These are phyloP conservation scores for Clusia tigrina DNA, from an alignment of 2,888 invertebrate species.

Conservation along the genomic window DNA sequence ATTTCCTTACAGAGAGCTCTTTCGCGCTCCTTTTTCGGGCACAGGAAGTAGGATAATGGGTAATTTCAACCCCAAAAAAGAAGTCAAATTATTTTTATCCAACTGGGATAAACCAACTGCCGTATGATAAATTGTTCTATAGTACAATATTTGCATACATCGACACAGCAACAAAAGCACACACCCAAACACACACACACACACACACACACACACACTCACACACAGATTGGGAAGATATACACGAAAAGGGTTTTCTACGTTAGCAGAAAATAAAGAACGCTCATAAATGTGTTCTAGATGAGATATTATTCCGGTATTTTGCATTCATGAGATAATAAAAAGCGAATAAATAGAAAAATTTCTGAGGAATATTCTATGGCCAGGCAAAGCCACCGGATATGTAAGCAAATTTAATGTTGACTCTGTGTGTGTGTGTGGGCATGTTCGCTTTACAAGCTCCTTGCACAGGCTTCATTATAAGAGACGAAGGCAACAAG, in stretches of 20 bases:
- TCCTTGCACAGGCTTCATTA: too few species aligned
- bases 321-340: conserved; percentile 57
- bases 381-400: not conserved
- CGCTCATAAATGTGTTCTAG: conserved; percentile 9
- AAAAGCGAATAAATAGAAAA: conserved; percentile 32
- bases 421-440: too few species aligned
- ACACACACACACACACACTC: not conserved
- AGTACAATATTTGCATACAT: conserved; percentile 14
- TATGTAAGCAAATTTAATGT: too few species aligned
- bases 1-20: not conserved
- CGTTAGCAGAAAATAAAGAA: not conserved
- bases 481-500: too few species aligned
- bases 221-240: not conserved
- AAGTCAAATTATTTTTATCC: conserved; percentile 21
- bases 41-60: conserved; percentile 13
- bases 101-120: conserved; percentile 10
- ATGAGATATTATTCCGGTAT: conserved; percentile 43
- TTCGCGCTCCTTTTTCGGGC: not conserved
- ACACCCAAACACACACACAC: conserved; percentile 8
- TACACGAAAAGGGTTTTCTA: not conserved
- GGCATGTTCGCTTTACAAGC: too few species aligned
- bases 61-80: conserved; percentile 12
- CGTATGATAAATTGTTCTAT: conserved; percentile 12
- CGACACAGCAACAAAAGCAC: not conserved
- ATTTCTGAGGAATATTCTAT: not conserved